Percentiles rank a stretch among this genome's conserved stretches.
These are phyloP conservation scores for Orthosia cruda DNA, from an alignment of 2,888 invertebrate species.

Conservation along the genomic window DNA sequence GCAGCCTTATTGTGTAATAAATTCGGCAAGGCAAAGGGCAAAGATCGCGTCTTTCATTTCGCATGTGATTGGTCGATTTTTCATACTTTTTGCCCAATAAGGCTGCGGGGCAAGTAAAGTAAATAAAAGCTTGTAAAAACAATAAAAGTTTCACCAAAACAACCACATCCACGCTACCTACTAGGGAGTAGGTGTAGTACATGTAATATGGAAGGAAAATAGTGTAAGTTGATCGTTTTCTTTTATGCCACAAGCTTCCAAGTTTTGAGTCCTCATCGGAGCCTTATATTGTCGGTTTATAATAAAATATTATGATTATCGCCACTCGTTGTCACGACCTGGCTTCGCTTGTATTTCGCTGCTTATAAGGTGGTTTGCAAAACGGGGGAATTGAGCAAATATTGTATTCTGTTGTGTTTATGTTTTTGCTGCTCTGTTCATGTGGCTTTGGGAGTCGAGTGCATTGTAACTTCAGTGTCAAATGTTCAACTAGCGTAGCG, in stretches of 20 bases:
- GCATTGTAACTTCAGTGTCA: background rate
- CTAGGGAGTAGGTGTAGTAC: too few species aligned
- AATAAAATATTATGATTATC: slow-evolving; percentile 70
- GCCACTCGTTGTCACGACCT: slow-evolving; percentile 39
- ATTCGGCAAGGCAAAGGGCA: too few species aligned
- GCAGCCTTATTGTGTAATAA: too few species aligned
- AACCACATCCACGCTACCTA: slow-evolving; percentile 21
- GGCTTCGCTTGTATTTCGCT: slow-evolving; percentile 45
- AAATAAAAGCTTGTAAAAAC: too few species aligned
- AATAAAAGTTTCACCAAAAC: background rate
- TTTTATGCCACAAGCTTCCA: slow-evolving; percentile 57
- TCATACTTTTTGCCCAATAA: too few species aligned
- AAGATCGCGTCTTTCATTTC: too few species aligned
- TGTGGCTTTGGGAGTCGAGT: slow-evolving; percentile 7
- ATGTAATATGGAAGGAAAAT: slow-evolving; percentile 34
- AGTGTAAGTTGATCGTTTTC: slow-evolving; percentile 56
- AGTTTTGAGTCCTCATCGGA: slow-evolving; percentile 63
- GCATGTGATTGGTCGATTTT: too few species aligned
- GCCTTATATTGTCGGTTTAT: slow-evolving; percentile 61
- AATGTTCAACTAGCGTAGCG: background rate
- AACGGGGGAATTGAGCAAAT: slow-evolving; percentile 43
- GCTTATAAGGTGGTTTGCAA: slow-evolving; percentile 45
- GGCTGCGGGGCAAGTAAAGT: too few species aligned
- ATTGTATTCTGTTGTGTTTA: slow-evolving; percentile 55
- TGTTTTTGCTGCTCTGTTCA: slow-evolving; percentile 29